Conservation (phyloP, 2,113 vertebrate species). For the Pangasianodon gigas region DNA sequence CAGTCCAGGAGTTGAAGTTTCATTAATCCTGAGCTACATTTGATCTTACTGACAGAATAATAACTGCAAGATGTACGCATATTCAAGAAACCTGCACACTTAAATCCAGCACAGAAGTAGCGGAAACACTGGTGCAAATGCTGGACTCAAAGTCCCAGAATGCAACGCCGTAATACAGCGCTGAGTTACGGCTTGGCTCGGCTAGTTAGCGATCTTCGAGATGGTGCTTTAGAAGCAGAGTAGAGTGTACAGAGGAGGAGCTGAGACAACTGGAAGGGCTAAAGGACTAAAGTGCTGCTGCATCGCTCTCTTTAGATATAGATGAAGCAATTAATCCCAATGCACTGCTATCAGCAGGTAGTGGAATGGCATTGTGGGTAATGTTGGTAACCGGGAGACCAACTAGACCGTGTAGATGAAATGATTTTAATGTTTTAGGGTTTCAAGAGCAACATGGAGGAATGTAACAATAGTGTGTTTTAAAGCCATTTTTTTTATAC, state of each 20-base stretch:
- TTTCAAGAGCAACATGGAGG: not conserved
- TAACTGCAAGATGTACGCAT: not conserved
- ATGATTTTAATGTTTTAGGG: not conserved
- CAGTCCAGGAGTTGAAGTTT: not conserved
- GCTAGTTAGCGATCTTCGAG: not conserved
- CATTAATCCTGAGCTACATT: not conserved
- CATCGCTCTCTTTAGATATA: not conserved
- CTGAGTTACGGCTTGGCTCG: not conserved
- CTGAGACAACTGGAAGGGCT: not conserved
- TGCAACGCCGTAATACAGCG: not conserved
- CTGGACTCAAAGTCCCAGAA: not conserved
- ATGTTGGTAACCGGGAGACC: not conserved
- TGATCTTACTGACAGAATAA: not conserved
- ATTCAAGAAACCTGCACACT: not conserved
- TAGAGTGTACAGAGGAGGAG: not conserved
- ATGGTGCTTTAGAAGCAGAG: not conserved
- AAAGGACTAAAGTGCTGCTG: not conserved
- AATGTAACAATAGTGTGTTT: not conserved
- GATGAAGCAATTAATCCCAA: not conserved
- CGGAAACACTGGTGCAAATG: not conserved
- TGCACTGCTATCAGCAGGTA: not conserved
- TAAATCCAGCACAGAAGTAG: not conserved
- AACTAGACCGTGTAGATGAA: not conserved
- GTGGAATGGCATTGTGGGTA: not conserved
- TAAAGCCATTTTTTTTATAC: not conserved